Percentiles rank a stretch among this genome's conserved stretches.
phyloP scores from a whole-genome alignment of 2,888 invertebrate genomes.

The Terebella lapidaria region DNA sequence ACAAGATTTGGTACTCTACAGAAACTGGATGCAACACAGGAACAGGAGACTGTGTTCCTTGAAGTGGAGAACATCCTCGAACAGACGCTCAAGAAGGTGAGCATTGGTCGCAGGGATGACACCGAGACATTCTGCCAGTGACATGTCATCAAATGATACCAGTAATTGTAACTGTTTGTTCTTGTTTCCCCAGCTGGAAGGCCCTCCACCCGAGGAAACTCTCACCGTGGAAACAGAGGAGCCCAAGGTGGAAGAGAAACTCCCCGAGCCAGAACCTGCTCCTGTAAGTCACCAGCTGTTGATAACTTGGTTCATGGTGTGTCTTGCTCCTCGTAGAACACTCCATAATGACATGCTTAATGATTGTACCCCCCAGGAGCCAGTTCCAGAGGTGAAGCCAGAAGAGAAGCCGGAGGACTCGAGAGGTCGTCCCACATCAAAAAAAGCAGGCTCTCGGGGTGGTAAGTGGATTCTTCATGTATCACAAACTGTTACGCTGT shows the following conservation, averaged over 20 bases:
- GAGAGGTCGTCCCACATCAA: neutral
- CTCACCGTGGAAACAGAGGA: neutral
- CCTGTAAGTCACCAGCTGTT: slow-evolving; percentile 1
- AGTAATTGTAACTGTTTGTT: no score
- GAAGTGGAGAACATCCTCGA: slow-evolving; percentile 48
- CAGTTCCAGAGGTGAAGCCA: slow-evolving; percentile 13
- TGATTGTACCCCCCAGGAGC: slow-evolving; percentile 8
- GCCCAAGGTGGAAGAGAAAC: slow-evolving; percentile 23
- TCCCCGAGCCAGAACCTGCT: slow-evolving; percentile 15
- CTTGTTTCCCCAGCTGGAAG: neutral
- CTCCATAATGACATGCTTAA: no score
- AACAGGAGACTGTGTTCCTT: slow-evolving; percentile 32
- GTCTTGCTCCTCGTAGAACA: no score
- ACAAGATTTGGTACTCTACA: slow-evolving; percentile 42
- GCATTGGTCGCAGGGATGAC: no score
- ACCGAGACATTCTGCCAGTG: no score
- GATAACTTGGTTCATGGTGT: no score
- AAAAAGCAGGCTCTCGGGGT: neutral
- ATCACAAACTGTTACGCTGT: slow-evolving; percentile 11
- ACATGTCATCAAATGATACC: no score
- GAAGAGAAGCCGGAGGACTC: neutral
- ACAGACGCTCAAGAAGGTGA: slow-evolving; percentile 42
- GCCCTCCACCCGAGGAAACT: neutral
- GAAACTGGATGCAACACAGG: slow-evolving; percentile 38
- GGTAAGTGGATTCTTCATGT: neutral